Conservation (phyloP, 2,797 vertebrate species). For the Pteronotus mesoamericanus region DNA sequence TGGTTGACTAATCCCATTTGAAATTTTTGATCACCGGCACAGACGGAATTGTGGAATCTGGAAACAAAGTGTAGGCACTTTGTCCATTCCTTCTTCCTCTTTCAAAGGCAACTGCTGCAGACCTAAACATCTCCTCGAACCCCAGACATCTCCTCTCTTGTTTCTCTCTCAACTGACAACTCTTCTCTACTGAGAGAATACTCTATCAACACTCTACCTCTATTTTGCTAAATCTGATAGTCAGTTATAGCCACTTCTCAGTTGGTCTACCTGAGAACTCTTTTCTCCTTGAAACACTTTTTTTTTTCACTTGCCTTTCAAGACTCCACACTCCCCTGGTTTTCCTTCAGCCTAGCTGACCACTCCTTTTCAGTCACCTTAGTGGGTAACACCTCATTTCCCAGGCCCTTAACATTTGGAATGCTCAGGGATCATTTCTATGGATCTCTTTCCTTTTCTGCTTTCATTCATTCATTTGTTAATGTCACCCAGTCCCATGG, state of each 20-base stretch:
- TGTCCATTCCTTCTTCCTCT: not conserved
- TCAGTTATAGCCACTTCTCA: not conserved
- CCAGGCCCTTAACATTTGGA: not conserved
- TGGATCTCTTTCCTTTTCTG: not conserved
- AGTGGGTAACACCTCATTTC: not conserved
- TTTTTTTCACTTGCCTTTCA: not conserved
- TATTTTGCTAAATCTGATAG: not conserved
- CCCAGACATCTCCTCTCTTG: not conserved
- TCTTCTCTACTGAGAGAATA: not conserved
- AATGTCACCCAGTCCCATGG: not conserved
- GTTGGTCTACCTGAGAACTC: not conserved
- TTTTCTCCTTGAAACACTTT: not conserved
- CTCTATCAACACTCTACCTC: not conserved
- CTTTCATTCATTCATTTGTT: not conserved
- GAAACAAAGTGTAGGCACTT: rapidly evolving
- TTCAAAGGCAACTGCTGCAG: not conserved
- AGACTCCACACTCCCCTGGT: not conserved
- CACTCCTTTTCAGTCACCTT: not conserved
- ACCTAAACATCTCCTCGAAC: not conserved
- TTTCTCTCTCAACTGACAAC: not conserved
- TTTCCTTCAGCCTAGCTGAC: not conserved
- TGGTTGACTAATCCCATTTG: too few species aligned
- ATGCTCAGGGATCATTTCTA: not conserved
- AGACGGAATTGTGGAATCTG: not conserved
- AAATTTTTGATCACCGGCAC: not conserved